Percentiles rank a stretch among this genome's conserved stretches.
Evolutionary conservation across 2,888 invertebrate species (phyloP).

Genomic region (Mesoligia furuncula): DNA sequence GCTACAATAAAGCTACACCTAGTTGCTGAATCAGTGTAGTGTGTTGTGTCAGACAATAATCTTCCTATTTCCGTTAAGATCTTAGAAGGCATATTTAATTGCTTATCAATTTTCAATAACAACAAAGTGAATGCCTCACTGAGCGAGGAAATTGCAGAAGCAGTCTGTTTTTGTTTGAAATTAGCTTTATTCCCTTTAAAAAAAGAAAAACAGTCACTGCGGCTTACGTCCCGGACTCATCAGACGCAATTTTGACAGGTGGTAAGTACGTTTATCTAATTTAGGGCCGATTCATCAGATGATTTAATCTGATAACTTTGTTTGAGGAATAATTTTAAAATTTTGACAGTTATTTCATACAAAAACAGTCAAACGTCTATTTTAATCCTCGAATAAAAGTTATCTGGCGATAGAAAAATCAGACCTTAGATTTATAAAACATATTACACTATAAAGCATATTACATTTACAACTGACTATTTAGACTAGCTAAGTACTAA

Average conservation of each 20-base stretch:
- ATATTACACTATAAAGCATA: background rate
- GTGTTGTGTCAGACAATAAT: background rate
- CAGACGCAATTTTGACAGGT: background rate
- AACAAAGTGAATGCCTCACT: background rate
- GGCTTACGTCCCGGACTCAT: background rate
- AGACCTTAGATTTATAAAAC: too few relatives aligned
- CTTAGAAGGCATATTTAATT: background rate
- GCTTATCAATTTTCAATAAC: background rate
- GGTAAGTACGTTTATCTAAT: background rate
- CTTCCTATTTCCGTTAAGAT: background rate
- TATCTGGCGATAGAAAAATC: too few relatives aligned
- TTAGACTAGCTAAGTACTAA: background rate
- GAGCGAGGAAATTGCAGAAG: background rate
- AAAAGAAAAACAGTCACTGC: background rate
- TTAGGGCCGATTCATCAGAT: too few relatives aligned
- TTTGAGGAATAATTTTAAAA: too few relatives aligned
- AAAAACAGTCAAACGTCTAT: too few relatives aligned
- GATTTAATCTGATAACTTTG: too few relatives aligned
- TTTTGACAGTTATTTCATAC: too few relatives aligned
- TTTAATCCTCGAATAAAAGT: too few relatives aligned
- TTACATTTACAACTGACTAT: background rate
- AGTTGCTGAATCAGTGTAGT: background rate
- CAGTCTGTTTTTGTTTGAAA: background rate
- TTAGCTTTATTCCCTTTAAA: background rate
- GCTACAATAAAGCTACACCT: background rate